These are phyloP conservation scores for Dinocampus coccinellae DNA, from an alignment of 2,888 invertebrate species.

Conservation along the genomic window DNA sequence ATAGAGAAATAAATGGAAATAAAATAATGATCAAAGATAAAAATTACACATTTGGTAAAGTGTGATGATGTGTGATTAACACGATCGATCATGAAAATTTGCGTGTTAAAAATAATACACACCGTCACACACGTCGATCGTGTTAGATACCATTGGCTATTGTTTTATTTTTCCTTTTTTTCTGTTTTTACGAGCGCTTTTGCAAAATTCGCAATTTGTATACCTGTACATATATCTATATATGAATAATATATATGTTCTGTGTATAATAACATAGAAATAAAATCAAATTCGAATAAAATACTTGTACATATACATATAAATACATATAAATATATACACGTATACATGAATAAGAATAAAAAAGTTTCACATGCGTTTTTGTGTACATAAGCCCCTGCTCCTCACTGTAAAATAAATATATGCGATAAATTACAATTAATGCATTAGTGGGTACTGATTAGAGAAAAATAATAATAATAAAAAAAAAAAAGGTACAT, in stretches of 20 bases:
- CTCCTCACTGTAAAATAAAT: conserved; percentile 68
- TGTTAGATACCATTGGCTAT: conserved; percentile 32
- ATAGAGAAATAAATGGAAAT: too few species aligned
- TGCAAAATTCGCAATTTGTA: conserved; percentile 37
- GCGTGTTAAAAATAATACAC: conserved; percentile 27
- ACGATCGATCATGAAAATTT: conserved; percentile 35
- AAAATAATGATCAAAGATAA: too few species aligned
- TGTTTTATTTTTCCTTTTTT: background rate
- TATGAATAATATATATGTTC: conserved; percentile 1
- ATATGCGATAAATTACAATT: conserved; percentile 45
- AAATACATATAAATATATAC: conserved; percentile 49
- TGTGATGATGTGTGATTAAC: conserved; percentile 39
- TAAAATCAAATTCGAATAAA: too few species aligned
- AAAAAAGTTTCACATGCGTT: conserved; percentile 56
- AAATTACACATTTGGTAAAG: conserved; percentile 33
- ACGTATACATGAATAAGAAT: conserved; percentile 47
- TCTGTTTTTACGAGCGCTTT: conserved; percentile 4
- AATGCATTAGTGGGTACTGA: conserved; percentile 47
- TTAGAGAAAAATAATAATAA: conserved; percentile 45
- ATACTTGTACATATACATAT: conserved; percentile 11
- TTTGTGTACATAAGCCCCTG: conserved; percentile 64
- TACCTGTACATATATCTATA: conserved; percentile 36
- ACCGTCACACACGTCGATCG: conserved; percentile 37
- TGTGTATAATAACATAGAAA: conserved; percentile 4
- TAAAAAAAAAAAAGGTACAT: conserved; percentile 52